Evolutionary conservation across 2,113 vertebrate genomes (phyloP).

Genomic region (Dicrurus megarhynchus): DNA sequence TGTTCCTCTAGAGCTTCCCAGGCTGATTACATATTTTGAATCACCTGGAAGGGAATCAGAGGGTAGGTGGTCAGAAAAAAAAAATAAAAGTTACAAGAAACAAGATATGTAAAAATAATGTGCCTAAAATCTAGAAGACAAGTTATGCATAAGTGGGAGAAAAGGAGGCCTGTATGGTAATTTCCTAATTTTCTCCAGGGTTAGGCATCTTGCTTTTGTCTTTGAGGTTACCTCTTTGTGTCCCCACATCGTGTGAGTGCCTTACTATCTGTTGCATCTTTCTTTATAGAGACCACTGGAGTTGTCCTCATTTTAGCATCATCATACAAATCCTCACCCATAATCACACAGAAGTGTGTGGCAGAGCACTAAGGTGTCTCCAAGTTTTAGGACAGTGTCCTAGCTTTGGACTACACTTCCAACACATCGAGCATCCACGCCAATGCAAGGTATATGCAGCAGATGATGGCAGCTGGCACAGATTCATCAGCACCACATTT

Average conservation of each 20-base stretch:
- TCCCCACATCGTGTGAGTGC: neutral
- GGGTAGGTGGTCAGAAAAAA: neutral
- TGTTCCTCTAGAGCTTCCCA: neutral
- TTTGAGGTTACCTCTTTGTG: neutral
- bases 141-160: neutral
- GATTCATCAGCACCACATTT: neutral
- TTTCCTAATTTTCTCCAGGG: neutral
- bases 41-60: neutral
- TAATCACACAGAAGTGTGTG: neutral
- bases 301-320: neutral
- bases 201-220: neutral
- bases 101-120: neutral
- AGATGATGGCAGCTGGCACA: neutral
- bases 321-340: rapidly evolving
- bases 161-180: neutral
- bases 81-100: neutral
- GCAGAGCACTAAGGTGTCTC: neutral
- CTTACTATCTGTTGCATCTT: neutral
- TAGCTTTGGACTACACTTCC: neutral
- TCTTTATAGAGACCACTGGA: neutral
- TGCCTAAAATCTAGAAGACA: neutral
- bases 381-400: neutral
- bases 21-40: neutral
- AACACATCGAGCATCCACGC: neutral
- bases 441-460: neutral